These are phyloP conservation scores for Pipistrellus pipistrellus DNA, from an alignment of 2,797 vertebrate species.

Conservation along the genomic window DNA sequence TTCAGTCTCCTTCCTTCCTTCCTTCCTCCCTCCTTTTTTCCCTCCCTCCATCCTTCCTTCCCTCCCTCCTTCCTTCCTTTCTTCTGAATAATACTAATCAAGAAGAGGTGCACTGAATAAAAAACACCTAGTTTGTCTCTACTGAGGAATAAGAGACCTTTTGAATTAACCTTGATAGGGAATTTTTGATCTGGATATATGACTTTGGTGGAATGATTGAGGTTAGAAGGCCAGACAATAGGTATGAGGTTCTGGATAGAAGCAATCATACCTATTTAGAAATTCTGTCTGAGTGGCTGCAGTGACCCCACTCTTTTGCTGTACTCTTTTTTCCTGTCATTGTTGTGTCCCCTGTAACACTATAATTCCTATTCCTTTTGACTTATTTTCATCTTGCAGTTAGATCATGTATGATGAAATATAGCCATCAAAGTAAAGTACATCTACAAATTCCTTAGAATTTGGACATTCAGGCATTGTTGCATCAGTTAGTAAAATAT, in stretches of 20 bases:
- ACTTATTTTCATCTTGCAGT: constrained; percentile 35
- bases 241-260: background rate
- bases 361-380: constrained; percentile 36
- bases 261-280: background rate
- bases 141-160: background rate
- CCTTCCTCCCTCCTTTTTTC: too few species aligned
- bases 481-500: background rate
- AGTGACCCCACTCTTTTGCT: background rate
- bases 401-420: constrained; percentile 17
- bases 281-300: background rate
- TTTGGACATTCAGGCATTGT: background rate
- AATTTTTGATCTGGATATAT: background rate
- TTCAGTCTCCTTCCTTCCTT: too few species aligned
- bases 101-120: background rate
- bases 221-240: background rate
- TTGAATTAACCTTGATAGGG: background rate
- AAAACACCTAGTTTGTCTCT: background rate
- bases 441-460: constrained; percentile 19
- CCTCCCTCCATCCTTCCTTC: too few species aligned
- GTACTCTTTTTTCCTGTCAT: background rate
- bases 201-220: background rate
- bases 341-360: background rate
- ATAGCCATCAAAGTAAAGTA: background rate
- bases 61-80: background rate
- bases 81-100: background rate